Base-by-base conservation (phyloP, 2,113 vertebrate genomes). In the Labeo rohita region DNA sequence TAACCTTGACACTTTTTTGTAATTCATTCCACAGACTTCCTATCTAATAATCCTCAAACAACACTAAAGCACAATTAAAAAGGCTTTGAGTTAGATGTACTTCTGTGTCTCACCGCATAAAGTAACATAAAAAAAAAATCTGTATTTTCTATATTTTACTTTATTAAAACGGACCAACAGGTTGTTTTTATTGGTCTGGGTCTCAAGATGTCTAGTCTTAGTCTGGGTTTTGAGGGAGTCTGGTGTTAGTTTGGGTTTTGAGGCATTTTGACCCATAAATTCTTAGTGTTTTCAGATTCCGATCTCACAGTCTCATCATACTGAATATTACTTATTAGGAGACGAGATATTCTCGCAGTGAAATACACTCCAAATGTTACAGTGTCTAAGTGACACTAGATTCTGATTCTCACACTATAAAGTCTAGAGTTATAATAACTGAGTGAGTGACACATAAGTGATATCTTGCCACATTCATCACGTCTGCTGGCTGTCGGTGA, bases 381-480 rank as follows among this genome's bases (percentile, higher is more conserved):
- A 18, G 8, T 6, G 0, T 52, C 45, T 68, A 15, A 68, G 16
- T 34, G 63, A 82, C 45, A 68, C 13, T 82, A 15, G 56, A 80
- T 47, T 65, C 18, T 34, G 18, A 39, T 79, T 79, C 79, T 66
- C 15, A 28, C 18, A 83, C 28, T 70, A 52, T 15, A 13, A 52
- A 39, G 65, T 83, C 15, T 83, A 47, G 66, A 73, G 28, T 34
- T 54, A 52, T 70, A 70, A 70, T 54, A 83, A 81, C 9, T 68
- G 28, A 81, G 23, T 52, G 49, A 83, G 68, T 73, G 81, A 73
- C 65, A 73, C 50, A 49, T 54, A 54, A 83, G 50, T 45, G 66
- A 73, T 83, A 59, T 56, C 49, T 73, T 72, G 49, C 80, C 65
- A 83, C 49, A 83, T 83, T 83, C 23, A 39, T 83, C 81, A 73